Percentiles rank a stretch among this genome's conserved stretches.
Evolutionary conservation across 1,140 invertebrate species (phyloP).

Genomic region (Rhopalosiphum maidis): DNA sequence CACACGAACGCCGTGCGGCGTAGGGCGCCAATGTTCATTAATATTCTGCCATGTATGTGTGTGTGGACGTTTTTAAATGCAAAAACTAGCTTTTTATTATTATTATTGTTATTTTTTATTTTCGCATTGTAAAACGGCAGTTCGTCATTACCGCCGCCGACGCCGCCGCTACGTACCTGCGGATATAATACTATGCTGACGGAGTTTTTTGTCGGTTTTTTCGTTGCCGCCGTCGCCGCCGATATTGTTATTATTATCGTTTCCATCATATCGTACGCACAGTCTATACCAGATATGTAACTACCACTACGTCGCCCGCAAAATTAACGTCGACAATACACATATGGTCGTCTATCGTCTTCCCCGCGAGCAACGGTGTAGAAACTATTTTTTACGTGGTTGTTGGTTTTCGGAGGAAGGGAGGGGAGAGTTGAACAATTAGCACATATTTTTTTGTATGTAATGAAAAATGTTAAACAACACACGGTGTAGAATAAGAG

Average conservation of each 20-base stretch:
- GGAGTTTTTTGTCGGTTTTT: background rate
- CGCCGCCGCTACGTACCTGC: too few relatives aligned
- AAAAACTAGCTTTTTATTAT: slow-evolving; percentile 29
- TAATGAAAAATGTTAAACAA: background rate
- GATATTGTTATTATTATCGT: background rate
- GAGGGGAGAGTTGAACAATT: background rate
- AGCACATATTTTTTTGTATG: background rate
- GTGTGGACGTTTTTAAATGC: background rate
- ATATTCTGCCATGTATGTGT: background rate
- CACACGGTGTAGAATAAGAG: too few relatives aligned
- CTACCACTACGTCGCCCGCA: background rate
- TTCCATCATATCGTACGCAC: background rate
- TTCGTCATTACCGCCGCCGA: background rate
- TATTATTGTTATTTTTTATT: background rate
- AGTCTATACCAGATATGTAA: background rate
- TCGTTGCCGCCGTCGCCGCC: background rate
- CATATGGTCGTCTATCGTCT: too few relatives aligned
- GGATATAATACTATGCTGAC: background rate
- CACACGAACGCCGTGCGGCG: slow-evolving; percentile 25
- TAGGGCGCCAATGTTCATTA: slow-evolving; percentile 27
- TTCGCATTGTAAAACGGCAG: background rate
- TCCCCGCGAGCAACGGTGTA: too few relatives aligned
- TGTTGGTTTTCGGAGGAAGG: background rate
- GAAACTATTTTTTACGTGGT: background rate
- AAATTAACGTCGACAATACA: background rate